A percentile compares a stretch with the other conserved stretches of the same genome.
phyloP scores from a whole-genome alignment of 2,113 vertebrate species.

The Rhizomys pruinosus region DNA sequence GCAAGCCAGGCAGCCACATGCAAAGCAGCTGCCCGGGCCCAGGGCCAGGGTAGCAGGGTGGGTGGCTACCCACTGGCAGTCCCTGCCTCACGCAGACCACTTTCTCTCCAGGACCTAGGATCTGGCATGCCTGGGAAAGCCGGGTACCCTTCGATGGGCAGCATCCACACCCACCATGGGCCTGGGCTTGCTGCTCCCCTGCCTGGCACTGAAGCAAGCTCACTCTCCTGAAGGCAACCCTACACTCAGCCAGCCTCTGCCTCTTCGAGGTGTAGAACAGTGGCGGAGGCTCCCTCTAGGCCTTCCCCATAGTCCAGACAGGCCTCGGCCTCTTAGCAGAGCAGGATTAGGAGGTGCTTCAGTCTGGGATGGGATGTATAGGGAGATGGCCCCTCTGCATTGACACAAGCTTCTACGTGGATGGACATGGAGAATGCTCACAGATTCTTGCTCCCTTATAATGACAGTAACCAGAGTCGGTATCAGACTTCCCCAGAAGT shows the following conservation, averaged over 20 bases:
- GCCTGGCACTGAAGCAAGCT: background rate
- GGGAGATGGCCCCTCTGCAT: background rate
- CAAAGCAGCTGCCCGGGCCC: background rate
- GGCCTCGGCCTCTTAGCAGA: background rate
- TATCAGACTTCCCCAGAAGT: background rate
- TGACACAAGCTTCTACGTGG: background rate
- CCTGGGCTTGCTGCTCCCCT: background rate
- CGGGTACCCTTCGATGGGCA: accelerated
- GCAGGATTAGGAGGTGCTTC: background rate
- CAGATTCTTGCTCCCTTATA: background rate
- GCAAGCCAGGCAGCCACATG: background rate
- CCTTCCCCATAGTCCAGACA: background rate
- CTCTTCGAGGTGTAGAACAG: background rate
- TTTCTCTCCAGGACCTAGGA: background rate
- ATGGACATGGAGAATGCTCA: background rate
- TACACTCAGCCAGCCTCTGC: accelerated
- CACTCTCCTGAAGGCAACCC: background rate
- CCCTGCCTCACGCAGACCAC: background rate
- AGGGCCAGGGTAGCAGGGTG: background rate
- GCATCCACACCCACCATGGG: background rate
- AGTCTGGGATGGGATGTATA: accelerated
- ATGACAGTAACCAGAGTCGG: background rate
- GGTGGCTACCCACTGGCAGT: background rate
- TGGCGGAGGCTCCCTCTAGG: too few species aligned
- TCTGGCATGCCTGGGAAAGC: background rate